These are phyloP conservation scores for Zele albiditarsus DNA, from an alignment of 2,888 invertebrate genomes.

Conservation along the genomic window DNA sequence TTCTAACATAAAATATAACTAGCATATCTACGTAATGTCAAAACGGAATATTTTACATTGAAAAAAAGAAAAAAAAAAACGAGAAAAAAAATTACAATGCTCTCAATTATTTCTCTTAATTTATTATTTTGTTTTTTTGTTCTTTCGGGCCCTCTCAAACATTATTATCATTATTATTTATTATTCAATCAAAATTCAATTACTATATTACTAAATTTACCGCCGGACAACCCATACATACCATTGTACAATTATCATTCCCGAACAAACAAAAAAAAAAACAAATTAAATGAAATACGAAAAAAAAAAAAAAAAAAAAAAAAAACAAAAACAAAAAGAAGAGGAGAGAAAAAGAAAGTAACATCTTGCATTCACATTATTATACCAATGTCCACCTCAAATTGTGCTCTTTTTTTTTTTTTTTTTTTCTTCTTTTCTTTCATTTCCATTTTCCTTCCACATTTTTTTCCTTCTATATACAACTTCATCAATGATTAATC, in stretches of 20 bases:
- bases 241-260: constrained; percentile 2
- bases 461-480: constrained; percentile 1
- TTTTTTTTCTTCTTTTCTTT: not conserved
- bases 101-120: constrained; percentile 34
- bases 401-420: not conserved
- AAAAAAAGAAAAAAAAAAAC: constrained; percentile 47
- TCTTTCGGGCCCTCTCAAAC: constrained; percentile 28
- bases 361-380: not conserved
- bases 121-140: constrained; percentile 42
- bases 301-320: not conserved
- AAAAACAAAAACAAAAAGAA: not conserved
- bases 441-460: not conserved
- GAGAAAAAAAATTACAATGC: constrained; percentile 60
- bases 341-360: not conserved
- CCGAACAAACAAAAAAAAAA: not conserved
- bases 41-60: constrained; percentile 71
- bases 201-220: constrained; percentile 42
- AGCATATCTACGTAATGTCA: constrained; percentile 67
- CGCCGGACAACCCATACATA: not conserved
- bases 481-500: constrained; percentile 19
- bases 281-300: not conserved
- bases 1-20: constrained; percentile 68
- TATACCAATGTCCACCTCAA: not conserved
- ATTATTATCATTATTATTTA: constrained; percentile 30
- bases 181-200: constrained; percentile 27